Conservation (phyloP, 35 echinoderm and acorn worm species). For the Strongylocentrotus purpuratus region DNA sequence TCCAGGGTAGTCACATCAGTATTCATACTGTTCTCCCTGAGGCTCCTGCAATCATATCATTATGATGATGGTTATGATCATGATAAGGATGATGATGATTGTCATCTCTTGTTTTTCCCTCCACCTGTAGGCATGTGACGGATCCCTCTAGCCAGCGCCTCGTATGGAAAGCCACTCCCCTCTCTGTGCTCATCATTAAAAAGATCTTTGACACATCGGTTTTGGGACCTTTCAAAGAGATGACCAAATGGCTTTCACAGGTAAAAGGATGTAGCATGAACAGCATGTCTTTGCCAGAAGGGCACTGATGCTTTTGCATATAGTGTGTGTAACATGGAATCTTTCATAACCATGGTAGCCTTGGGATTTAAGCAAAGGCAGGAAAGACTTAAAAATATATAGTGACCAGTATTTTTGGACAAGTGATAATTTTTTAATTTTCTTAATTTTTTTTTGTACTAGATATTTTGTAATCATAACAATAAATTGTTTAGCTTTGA, state of each 20-base stretch:
- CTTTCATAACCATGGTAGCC: neutral
- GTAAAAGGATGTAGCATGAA: constrained; percentile 37
- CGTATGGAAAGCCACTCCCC: constrained; percentile 79
- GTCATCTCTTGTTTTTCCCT: neutral
- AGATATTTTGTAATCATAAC: too few relatives aligned
- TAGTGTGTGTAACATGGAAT: neutral
- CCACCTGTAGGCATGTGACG: constrained; percentile 90
- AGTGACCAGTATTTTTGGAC: too few relatives aligned
- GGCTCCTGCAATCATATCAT: too few relatives aligned
- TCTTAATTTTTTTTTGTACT: too few relatives aligned
- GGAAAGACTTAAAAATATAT: too few relatives aligned
- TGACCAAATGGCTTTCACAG: constrained; percentile 80
- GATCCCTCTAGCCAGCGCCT: constrained; percentile 91
- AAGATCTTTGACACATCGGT: constrained; percentile 87
- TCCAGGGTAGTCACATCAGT: too few relatives aligned
- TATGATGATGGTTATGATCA: too few relatives aligned
- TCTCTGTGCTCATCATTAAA: constrained; percentile 95
- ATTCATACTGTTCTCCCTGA: too few relatives aligned
- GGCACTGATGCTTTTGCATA: neutral
- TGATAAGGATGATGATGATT: too few relatives aligned
- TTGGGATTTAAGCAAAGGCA: too few relatives aligned
- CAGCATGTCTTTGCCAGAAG: neutral
- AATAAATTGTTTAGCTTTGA: too few relatives aligned
- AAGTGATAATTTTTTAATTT: too few relatives aligned
- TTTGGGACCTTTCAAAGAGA: constrained; percentile 84